Conservation (phyloP, 2,113 vertebrate species). For the Silurus glanis region DNA sequence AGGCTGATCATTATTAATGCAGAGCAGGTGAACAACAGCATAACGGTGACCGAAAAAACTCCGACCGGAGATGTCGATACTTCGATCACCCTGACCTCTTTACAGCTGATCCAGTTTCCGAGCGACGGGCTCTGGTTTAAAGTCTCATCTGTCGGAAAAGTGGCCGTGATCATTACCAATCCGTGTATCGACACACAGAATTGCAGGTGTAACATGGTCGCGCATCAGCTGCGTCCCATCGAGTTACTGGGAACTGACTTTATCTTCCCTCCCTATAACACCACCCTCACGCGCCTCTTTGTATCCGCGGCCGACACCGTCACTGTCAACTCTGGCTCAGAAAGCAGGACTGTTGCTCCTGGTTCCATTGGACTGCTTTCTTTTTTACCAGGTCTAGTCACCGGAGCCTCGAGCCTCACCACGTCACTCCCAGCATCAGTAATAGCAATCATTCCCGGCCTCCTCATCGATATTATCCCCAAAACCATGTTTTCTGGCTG, state of each 20-base stretch:
- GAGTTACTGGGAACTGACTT: neutral
- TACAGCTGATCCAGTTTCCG: slow-evolving; percentile 36
- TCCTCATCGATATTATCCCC: slow-evolving; percentile 42
- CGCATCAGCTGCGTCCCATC: slow-evolving; percentile 51
- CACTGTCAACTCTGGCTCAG: fast-evolving
- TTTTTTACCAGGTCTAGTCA: neutral
- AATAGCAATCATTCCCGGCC: slow-evolving; percentile 54
- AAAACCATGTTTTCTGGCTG: slow-evolving; percentile 57
- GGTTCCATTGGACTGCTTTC: neutral
- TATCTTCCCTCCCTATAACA: slow-evolving; percentile 34
- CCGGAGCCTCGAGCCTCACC: neutral
- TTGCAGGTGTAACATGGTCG: slow-evolving; percentile 65
- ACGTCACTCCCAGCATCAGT: slow-evolving; percentile 55
- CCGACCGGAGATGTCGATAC: fast-evolving
- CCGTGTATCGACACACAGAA: slow-evolving; percentile 26
- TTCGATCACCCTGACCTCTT: neutral
- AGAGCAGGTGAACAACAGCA: fast-evolving
- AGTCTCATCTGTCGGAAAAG: neutral
- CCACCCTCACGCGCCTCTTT: neutral
- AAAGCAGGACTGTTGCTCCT: fast-evolving
- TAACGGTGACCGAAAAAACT: neutral
- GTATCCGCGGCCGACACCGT: neutral
- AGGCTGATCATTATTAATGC: slow-evolving; percentile 63
- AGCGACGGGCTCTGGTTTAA: fast-evolving
- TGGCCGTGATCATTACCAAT: slow-evolving; percentile 64